phyloP scores from a whole-genome alignment of 2,113 vertebrate genomes.

The Erinaceus europaeus region DNA sequence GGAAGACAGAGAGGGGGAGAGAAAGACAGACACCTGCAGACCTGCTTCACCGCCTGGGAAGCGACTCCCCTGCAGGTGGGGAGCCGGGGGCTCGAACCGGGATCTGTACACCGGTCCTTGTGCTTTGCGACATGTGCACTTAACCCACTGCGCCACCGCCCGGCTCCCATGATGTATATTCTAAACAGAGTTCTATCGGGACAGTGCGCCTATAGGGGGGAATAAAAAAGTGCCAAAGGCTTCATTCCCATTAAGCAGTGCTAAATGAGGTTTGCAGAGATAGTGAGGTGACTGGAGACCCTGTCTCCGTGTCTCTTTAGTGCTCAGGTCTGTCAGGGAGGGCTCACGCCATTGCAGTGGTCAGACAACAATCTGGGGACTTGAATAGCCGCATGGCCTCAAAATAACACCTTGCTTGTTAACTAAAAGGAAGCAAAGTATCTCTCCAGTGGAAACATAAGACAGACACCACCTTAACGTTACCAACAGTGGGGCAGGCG shows the following conservation, averaged over 20 bases:
- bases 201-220: slow-evolving; percentile 62
- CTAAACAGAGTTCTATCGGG: slow-evolving; percentile 59
- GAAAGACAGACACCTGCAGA: too few relatives aligned
- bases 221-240: slow-evolving; percentile 52
- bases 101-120: too few relatives aligned
- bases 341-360: slow-evolving; percentile 32
- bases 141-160: too few relatives aligned
- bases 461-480: background rate
- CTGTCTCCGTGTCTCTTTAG: slow-evolving; percentile 18
- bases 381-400: slow-evolving; percentile 19
- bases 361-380: slow-evolving; percentile 51
- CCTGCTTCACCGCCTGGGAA: too few relatives aligned
- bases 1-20: too few relatives aligned
- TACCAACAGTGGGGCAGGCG: background rate
- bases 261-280: slow-evolving; percentile 61
- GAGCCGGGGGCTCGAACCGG: too few relatives aligned
- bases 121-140: too few relatives aligned
- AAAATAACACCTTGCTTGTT: slow-evolving; percentile 32
- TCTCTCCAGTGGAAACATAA: slow-evolving; percentile 23
- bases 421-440: slow-evolving; percentile 39
- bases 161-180: too few relatives aligned
- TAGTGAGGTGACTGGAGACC: slow-evolving; percentile 14
- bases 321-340: slow-evolving; percentile 34
- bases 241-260: slow-evolving; percentile 60
- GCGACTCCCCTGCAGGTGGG: too few relatives aligned